Evolutionary conservation across 2,113 vertebrate genomes (phyloP), one percentile per base, ranked within the genome.

Genomic region (Epinephelus cyanopodus): DNA sequence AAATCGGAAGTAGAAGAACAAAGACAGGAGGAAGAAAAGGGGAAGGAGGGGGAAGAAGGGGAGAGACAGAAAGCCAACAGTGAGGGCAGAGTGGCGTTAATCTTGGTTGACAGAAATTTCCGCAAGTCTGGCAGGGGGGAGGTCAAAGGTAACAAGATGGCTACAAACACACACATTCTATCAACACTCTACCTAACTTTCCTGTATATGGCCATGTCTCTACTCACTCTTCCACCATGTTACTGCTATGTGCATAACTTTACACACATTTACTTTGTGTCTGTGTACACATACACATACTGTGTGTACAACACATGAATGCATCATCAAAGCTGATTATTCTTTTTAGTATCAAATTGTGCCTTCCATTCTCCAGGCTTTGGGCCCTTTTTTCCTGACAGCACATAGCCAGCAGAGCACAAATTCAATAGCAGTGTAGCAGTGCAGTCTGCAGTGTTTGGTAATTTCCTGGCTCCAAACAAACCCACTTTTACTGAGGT

Each of bases 51-150:
- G n/a, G 23, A 45, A 45, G 42, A 45, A 45, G 11, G 42, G 9
- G 42, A 45, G 42, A 54, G 39, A 73, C 45, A 23, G 64, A 85
- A 60, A 61, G 70, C 70, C 74, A 81, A 23, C 48, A 62, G 80
- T 52, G 45, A 71, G 82, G 72, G 72, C 79, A 74, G 66, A 63
- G 74, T 5, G 60, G 76, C 10, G 64, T 84, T 89, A 88, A 92
- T 92, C 85, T 84, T 69, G 72, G 78, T 62, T 89, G 87, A 89
- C 89, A 90, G 89, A 80, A 85, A 90, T 82, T 83, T 92, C 88
- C 86, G 74, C 79, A 64, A 48, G 73, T 78, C 84, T 82, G 88
- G 74, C 70, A 39, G 79, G 77, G 77, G 63, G 19, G 60, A 76
- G 76, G 88, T 87, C 82, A 88, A 54, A 89, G 82, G 88, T 87